phyloP scores from a whole-genome alignment of 2,888 invertebrate species.

The Pseudococcus longispinus region DNA sequence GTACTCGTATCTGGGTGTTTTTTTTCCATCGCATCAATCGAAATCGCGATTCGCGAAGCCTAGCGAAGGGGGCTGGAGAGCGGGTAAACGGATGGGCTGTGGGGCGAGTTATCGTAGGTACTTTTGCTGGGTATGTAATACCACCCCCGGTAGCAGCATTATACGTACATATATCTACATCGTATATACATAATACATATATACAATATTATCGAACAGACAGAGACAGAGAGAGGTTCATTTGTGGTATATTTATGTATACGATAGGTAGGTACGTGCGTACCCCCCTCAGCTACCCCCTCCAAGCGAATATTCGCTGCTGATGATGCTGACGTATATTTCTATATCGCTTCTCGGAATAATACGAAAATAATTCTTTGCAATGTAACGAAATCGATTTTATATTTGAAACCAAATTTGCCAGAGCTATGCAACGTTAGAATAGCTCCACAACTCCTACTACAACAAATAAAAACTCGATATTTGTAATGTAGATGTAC shows the following conservation, averaged over 20 bases:
- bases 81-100: neutral
- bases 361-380: constrained; percentile 38
- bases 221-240: neutral
- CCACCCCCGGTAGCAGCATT: neutral
- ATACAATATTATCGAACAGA: neutral
- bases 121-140: neutral
- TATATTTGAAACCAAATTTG: neutral
- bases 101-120: neutral
- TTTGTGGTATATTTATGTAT: neutral
- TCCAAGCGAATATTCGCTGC: neutral
- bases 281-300: too few relatives aligned
- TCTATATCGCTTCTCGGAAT: neutral
- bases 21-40: neutral
- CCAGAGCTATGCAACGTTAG: neutral
- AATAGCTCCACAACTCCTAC: neutral
- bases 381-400: constrained; percentile 32
- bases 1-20: neutral
- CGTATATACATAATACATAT: neutral
- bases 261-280: neutral
- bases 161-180: neutral
- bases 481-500: neutral
- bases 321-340: neutral
- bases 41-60: neutral
- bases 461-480: neutral
- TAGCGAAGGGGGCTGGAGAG: neutral